A percentile compares a stretch with the other conserved stretches of the same genome.
phyloP scores from a whole-genome alignment of 2,797 vertebrate species.

The Sebastes hopkinsi region DNA sequence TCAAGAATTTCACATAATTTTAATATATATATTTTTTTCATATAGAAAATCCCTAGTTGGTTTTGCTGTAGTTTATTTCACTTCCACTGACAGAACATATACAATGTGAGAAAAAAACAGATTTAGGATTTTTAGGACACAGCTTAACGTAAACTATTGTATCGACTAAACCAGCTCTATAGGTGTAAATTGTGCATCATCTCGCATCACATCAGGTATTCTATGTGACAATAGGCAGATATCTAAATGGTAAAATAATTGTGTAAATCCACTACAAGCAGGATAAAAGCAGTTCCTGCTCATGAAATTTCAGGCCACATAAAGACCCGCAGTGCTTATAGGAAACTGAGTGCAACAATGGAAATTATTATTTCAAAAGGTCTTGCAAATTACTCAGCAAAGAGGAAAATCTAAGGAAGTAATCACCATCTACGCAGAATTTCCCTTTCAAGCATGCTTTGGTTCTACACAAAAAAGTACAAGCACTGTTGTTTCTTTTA shows the following conservation, averaged over 20 bases:
- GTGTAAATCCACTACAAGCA: not conserved
- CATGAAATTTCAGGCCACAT: not conserved
- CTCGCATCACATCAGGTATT: not conserved
- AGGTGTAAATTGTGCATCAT: not conserved
- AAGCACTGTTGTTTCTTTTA: slow-evolving; percentile 10
- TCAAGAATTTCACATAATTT: not conserved
- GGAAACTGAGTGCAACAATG: not conserved
- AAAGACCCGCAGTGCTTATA: not conserved
- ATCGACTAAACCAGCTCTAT: not conserved
- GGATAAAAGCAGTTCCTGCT: not conserved
- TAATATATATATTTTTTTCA: not conserved
- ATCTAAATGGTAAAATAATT: not conserved
- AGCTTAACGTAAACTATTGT: not conserved
- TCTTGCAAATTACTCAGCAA: slow-evolving; percentile 34
- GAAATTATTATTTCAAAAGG: slow-evolving; percentile 33
- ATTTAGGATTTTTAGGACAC: not conserved
- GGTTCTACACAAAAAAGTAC: not conserved
- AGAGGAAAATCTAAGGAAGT: slow-evolving; percentile 18
- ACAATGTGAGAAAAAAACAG: not conserved
- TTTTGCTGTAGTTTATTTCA: not conserved
- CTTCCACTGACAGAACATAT: not conserved
- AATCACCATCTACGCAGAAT: slow-evolving; percentile 29
- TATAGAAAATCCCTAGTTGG: not conserved
- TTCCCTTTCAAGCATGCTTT: slow-evolving; percentile 24
- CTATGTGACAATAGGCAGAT: not conserved